Evolutionary conservation across 1,140 invertebrate species (phyloP).

Genomic region (Orussus abietinus): DNA sequence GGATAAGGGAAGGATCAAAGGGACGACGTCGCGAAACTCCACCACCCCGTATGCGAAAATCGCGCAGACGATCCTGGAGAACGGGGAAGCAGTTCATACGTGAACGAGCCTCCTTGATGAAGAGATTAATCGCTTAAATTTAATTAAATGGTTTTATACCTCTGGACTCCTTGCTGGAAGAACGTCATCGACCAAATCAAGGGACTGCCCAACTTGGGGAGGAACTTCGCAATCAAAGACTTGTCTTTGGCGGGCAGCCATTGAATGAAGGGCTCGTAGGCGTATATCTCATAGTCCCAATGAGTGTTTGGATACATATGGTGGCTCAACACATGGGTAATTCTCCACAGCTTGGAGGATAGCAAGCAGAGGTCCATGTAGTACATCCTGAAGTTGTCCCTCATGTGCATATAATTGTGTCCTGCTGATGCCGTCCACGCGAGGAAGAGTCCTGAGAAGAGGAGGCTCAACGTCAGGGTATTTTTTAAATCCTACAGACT

Average conservation of each 20-base stretch:
- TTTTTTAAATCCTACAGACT: conserved; percentile 4
- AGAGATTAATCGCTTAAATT: too few species aligned
- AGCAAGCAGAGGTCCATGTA: conserved; percentile 68
- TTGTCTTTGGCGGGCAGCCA: conserved; percentile 60
- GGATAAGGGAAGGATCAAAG: conserved; percentile 52
- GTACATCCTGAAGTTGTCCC: conserved; percentile 79
- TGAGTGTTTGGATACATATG: conserved; percentile 78
- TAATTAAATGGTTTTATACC: conserved; percentile 46
- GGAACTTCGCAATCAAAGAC: conserved; percentile 40
- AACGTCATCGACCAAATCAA: conserved; percentile 51
- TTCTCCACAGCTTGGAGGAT: conserved; percentile 70
- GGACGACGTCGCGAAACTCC: conserved; percentile 45
- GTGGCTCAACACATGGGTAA: conserved; percentile 75
- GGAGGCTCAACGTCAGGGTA: neutral
- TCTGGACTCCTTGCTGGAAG: conserved; percentile 43
- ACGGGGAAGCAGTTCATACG: too few species aligned
- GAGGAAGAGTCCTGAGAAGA: conserved; percentile 56
- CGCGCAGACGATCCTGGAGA: too few species aligned
- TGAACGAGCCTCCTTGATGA: too few species aligned
- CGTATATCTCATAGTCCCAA: conserved; percentile 70
- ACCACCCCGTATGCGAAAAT: conserved; percentile 15
- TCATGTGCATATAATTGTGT: conserved; percentile 81
- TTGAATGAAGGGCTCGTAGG: conserved; percentile 67
- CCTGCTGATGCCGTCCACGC: conserved; percentile 57
- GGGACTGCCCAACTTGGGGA: conserved; percentile 51